phyloP scores from a whole-genome alignment of 2,888 invertebrate species.

The Volucella zonaria region DNA sequence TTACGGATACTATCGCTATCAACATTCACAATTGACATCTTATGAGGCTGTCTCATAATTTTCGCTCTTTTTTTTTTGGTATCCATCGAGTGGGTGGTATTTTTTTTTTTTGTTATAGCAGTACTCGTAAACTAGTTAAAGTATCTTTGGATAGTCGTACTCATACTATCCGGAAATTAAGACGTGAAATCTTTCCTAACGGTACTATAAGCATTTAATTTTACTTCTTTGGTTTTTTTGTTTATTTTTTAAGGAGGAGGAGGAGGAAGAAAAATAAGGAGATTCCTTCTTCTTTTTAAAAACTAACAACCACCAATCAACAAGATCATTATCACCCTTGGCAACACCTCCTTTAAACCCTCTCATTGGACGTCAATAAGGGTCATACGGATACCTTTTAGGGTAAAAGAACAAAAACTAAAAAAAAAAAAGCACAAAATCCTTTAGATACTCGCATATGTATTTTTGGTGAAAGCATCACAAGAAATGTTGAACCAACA shows the following conservation, averaged over 20 bases:
- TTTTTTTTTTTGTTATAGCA: neutral
- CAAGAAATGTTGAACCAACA: slow-evolving; percentile 28
- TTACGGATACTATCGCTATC: slow-evolving; percentile 51
- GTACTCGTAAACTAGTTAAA: slow-evolving; percentile 35
- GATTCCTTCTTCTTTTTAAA: slow-evolving; percentile 40
- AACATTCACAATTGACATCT: slow-evolving; percentile 56
- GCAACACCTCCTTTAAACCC: slow-evolving; percentile 65
- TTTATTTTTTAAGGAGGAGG: neutral
- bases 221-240: slow-evolving; percentile 1
- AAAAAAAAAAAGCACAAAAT: neutral
- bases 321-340: slow-evolving; percentile 73
- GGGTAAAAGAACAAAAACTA: neutral
- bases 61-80: neutral
- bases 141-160: neutral
- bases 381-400: too few species aligned
- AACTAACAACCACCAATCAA: slow-evolving; percentile 72
- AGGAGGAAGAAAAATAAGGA: neutral
- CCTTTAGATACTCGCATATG: neutral
- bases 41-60: slow-evolving; percentile 48
- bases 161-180: slow-evolving; percentile 65
- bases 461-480: slow-evolving; percentile 58
- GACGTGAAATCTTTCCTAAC: slow-evolving; percentile 66
- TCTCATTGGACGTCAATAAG: too few species aligned
- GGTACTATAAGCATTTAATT: slow-evolving; percentile 12
- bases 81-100: slow-evolving; percentile 54